Percentiles rank a stretch among this genome's conserved stretches.
Evolutionary conservation across 2,797 vertebrate species (phyloP).

Genomic region (Mallotus villosus): DNA sequence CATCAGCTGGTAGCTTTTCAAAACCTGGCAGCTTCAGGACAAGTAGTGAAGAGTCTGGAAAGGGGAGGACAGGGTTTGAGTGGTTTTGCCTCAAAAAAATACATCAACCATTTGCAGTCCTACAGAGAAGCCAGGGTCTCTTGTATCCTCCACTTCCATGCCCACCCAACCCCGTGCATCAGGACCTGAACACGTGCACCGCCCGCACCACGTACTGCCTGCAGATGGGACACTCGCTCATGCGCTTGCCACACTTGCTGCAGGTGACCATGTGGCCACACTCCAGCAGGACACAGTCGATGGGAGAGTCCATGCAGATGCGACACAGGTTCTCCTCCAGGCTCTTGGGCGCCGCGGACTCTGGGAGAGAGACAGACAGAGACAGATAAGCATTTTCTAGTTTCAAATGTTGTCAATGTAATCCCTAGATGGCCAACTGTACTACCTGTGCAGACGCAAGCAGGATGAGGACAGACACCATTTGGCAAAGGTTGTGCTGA

Average conservation of each 20-base stretch:
- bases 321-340: constrained; percentile 84
- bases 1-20: no score
- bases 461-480: no score
- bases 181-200: constrained; percentile 87
- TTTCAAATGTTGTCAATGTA: no score
- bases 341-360: constrained; percentile 53
- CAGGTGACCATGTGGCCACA: constrained; percentile 70
- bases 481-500: no score
- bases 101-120: no score
- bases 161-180: constrained; percentile 31
- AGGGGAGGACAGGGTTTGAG: not conserved
- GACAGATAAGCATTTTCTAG: no score
- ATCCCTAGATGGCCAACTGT: no score
- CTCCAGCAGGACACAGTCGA: constrained; percentile 80
- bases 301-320: constrained; percentile 87
- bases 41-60: not conserved
- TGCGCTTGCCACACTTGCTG: constrained; percentile 66
- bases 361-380: constrained; percentile 40
- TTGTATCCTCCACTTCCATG: no score
- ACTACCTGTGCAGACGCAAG: no score
- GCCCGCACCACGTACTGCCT: constrained; percentile 85
- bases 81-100: no score
- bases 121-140: no score
- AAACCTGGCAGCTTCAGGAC: no score
- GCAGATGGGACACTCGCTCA: constrained; percentile 51